Conservation (phyloP, 1,140 invertebrate genomes). For the Drosophila bifasciata region DNA sequence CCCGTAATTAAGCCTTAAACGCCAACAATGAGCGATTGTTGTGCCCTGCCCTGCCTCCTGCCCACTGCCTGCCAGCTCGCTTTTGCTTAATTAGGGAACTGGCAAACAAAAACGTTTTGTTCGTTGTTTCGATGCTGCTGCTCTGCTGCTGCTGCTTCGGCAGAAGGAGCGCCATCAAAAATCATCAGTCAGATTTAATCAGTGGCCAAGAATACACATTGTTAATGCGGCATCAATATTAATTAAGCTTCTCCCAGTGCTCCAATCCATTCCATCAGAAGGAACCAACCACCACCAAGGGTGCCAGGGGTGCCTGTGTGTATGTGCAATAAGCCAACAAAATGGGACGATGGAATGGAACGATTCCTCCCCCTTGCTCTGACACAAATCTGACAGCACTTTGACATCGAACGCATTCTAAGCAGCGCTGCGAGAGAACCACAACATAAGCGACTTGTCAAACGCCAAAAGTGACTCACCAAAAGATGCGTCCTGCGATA, state of each 20-base stretch:
- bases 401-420: conserved; percentile 79
- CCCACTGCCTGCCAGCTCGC: neutral
- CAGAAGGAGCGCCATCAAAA: conserved; percentile 41
- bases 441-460: conserved; percentile 81
- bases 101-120: conserved; percentile 57
- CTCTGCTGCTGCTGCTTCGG: neutral
- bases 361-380: conserved; percentile 35
- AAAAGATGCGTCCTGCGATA: conserved; percentile 75
- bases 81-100: conserved; percentile 63
- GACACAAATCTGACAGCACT: conserved; percentile 79
- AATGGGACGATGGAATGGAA: conserved; percentile 9
- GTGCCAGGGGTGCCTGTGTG: conserved; percentile 13
- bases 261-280: neutral
- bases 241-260: conserved; percentile 50
- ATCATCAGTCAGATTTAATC: conserved; percentile 73
- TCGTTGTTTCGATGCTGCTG: conserved; percentile 6
- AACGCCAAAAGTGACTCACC: conserved; percentile 71
- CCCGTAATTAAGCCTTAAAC: conserved; percentile 67
- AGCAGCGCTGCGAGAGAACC: conserved; percentile 50
- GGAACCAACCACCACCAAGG: too few relatives aligned
- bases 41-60: neutral
- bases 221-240: conserved; percentile 79
- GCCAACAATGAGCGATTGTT: conserved; percentile 70
- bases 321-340: conserved; percentile 56
- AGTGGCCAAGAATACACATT: conserved; percentile 62